phyloP scores from a whole-genome alignment of 2,113 vertebrate species.

The Platichthys stellatus region DNA sequence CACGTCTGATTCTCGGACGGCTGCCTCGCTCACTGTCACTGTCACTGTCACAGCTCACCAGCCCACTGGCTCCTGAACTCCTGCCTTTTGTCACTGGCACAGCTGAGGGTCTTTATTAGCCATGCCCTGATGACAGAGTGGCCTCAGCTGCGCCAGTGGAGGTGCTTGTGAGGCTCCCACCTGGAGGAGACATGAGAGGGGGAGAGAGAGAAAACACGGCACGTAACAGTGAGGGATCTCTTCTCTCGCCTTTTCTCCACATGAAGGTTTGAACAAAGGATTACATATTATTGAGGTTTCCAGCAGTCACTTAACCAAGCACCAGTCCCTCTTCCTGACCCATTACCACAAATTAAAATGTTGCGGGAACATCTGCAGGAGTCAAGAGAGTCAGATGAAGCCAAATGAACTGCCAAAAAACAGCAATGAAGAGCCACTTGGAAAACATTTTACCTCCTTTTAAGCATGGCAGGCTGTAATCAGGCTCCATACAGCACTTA shows the following conservation, averaged over 20 bases:
- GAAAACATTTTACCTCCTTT: slow-evolving; percentile 38
- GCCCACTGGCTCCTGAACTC: no score
- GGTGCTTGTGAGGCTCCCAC: no score
- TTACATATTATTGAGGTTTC: neutral
- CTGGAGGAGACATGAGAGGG: no score
- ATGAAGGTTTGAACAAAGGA: neutral
- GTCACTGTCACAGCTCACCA: no score
- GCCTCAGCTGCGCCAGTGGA: no score
- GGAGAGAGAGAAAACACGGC: no score
- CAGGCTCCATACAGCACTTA: neutral
- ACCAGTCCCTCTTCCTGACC: slow-evolving; percentile 11
- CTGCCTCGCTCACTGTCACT: no score
- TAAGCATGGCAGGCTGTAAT: slow-evolving; percentile 1
- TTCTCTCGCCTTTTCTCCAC: neutral
- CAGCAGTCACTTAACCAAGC: neutral
- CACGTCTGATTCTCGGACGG: no score
- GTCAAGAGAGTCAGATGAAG: slow-evolving; percentile 46
- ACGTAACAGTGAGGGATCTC: no score
- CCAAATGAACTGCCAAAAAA: slow-evolving; percentile 31
- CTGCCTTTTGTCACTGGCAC: no score
- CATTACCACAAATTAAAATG: slow-evolving; percentile 58
- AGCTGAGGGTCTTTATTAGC: no score
- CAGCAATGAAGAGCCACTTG: slow-evolving; percentile 23
- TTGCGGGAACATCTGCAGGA: slow-evolving; percentile 45
- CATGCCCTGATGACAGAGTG: no score